Base-by-base conservation (phyloP, 2,113 vertebrate species). In the Sula dactylatra region DNA sequence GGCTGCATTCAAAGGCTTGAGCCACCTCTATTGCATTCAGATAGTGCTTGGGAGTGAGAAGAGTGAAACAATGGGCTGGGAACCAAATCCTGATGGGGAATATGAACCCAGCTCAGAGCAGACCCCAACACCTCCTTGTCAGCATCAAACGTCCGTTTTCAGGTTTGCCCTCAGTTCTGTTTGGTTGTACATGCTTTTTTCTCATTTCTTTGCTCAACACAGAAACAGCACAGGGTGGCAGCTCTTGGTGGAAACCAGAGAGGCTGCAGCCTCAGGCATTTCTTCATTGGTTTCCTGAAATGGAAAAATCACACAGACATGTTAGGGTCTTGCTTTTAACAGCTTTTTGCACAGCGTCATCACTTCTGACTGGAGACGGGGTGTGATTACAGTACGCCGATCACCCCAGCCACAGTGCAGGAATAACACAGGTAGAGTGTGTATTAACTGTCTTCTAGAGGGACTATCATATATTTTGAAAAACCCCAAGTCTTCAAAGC, bases 351-450 rank as follows among this genome's bases (percentile, higher is more conserved):
- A 7, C 2, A 4, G 77, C 1, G 2, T 50, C 2, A 0, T 81
- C 3, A 0, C 20, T 70, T 34, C 34, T 74, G 56, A 21, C 50
- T 50, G 42, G 47, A 91, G 69, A 36, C 0, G 0, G 19, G 49
- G 26, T 54, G 22, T 59, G 59, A 59, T 91, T 91, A 65, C 69
- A 47, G 16, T 45, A 86, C 82, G 22, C 13, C 2, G 0, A 36
- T 52, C 61, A 21, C 47, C 26, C 8, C 71, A 40, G 44, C 31
- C 17, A 2, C 50, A 70, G 55, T 7, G 0, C 6, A 4, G 73
- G 59, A 81, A 17, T 16, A 42, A 47, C n/a, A 32, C 61, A 42
- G 45, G 38, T 58, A 81, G 62, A 64, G 52, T 16, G 19, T 77
- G 22, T 32, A 25, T 45, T 73, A 44, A 47, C 64, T 2, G 1